Evolutionary conservation across 1,140 invertebrate genomes (phyloP).

Genomic region (Nephila pilipes): DNA sequence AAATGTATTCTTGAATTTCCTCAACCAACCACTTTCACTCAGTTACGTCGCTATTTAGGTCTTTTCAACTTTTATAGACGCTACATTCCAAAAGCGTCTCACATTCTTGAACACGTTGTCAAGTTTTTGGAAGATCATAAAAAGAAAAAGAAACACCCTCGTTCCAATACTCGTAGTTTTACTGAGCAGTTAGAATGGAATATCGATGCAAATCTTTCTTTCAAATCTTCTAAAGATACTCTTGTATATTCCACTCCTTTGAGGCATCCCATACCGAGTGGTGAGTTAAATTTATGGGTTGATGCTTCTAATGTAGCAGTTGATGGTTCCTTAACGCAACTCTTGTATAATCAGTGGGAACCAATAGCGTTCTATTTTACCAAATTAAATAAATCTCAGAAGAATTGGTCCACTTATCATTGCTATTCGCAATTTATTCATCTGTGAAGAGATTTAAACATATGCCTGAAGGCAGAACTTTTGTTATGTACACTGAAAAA

Average conservation of each 20-base stretch:
- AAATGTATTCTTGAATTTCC: too few species aligned
- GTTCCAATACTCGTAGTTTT: too few species aligned
- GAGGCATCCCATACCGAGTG: too few species aligned
- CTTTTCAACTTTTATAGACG: too few species aligned
- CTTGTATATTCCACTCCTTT: not conserved
- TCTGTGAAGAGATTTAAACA: not conserved
- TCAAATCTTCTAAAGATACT: not conserved
- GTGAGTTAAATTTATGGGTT: too few species aligned
- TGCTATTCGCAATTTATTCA: not conserved
- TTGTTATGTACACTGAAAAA: not conserved
- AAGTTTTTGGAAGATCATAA: not conserved
- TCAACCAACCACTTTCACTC: too few species aligned
- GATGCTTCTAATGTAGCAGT: not conserved
- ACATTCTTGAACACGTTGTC: too few species aligned
- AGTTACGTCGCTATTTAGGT: too few species aligned
- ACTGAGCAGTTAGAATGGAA: not conserved
- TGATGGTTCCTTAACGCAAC: not conserved
- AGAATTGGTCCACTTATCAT: not conserved
- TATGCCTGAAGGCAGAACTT: not conserved
- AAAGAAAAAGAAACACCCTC: too few species aligned
- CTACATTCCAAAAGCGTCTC: too few species aligned
- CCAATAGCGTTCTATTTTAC: not conserved
- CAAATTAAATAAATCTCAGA: not conserved
- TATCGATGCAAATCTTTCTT: not conserved
- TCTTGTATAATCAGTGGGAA: not conserved